Evolutionary conservation across 2,888 invertebrate genomes (phyloP).

Genomic region (Dorcus hopei): DNA sequence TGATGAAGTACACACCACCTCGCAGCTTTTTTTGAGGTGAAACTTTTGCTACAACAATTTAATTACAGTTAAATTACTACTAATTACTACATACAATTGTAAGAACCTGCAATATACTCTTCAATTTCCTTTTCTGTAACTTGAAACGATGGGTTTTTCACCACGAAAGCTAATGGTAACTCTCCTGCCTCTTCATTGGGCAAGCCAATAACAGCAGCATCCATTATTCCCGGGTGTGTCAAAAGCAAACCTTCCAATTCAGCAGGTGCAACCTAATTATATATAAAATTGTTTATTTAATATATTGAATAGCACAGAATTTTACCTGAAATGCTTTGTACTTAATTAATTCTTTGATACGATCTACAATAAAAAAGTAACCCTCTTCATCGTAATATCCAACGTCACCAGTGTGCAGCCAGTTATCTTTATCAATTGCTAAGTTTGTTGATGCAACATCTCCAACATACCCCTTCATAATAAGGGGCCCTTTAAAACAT

Average conservation of each 20-base stretch:
- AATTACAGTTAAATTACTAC: neutral
- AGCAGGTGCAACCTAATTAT: slow-evolving; percentile 47
- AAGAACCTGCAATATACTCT: slow-evolving; percentile 49
- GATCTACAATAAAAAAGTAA: slow-evolving; percentile 80
- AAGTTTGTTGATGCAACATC: slow-evolving; percentile 64
- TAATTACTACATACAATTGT: neutral
- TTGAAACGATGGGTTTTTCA: slow-evolving; percentile 54
- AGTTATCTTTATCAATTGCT: slow-evolving; percentile 73
- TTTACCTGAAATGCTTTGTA: slow-evolving; percentile 81
- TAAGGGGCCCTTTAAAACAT: slow-evolving; percentile 73
- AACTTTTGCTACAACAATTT: slow-evolving; percentile 33
- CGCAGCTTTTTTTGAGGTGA: slow-evolving; percentile 63
- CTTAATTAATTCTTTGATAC: slow-evolving; percentile 89
- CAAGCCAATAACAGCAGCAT: slow-evolving; percentile 61
- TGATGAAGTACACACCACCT: slow-evolving; percentile 65
- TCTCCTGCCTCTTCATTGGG: slow-evolving; percentile 73
- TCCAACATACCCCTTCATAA: slow-evolving; percentile 75
- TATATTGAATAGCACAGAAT: neutral
- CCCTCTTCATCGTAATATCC: slow-evolving; percentile 79
- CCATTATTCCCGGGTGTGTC: slow-evolving; percentile 54
- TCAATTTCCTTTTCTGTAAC: slow-evolving; percentile 49
- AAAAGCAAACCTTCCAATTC: slow-evolving; percentile 61
- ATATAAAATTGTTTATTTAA: neutral
- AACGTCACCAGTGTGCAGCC: slow-evolving; percentile 79
- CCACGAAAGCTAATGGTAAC: slow-evolving; percentile 74